Evolutionary conservation across 2,797 vertebrate species (phyloP).

Genomic region (Zenarchopterus dispar): DNA sequence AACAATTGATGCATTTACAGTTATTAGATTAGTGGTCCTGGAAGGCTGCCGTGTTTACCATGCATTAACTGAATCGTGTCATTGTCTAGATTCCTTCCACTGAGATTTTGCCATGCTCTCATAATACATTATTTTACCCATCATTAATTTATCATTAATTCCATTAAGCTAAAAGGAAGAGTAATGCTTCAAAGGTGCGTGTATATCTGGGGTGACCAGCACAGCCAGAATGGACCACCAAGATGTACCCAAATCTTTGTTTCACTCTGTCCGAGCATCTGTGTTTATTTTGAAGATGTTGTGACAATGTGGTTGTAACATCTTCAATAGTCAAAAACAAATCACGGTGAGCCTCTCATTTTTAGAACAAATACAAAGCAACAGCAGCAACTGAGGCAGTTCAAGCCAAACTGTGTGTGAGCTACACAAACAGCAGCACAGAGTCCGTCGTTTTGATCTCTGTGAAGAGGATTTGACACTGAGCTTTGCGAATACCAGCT

Average conservation of each 20-base stretch:
- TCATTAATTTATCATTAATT: conserved; percentile 48
- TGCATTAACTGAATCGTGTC: conserved; percentile 40
- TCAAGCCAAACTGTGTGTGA: not conserved
- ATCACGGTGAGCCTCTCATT: not conserved
- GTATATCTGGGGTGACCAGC: not conserved
- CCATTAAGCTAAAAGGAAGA: conserved; percentile 20
- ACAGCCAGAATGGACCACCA: too few relatives aligned
- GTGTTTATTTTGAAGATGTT: too few relatives aligned
- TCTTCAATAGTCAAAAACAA: not conserved
- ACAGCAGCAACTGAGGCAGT: not conserved
- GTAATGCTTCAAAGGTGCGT: conserved; percentile 38
- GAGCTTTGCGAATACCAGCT: conserved; percentile 47
- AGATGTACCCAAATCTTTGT: too few relatives aligned
- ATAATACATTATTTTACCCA: conserved; percentile 24
- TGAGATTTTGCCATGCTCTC: conserved; percentile 28
- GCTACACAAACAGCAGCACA: conserved; percentile 1
- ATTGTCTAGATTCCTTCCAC: conserved; percentile 32
- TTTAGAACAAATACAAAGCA: too few relatives aligned
- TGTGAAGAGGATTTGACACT: conserved; percentile 40
- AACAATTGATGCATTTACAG: conserved; percentile 47
- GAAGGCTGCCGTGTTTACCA: conserved; percentile 48
- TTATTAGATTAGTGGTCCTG: conserved; percentile 48
- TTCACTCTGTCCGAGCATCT: too few relatives aligned
- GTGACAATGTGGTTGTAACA: too few relatives aligned
- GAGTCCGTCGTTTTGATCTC: conserved; percentile 28